phyloP scores from a whole-genome alignment of 1,140 invertebrate species.

The Agrypnia vestita region DNA sequence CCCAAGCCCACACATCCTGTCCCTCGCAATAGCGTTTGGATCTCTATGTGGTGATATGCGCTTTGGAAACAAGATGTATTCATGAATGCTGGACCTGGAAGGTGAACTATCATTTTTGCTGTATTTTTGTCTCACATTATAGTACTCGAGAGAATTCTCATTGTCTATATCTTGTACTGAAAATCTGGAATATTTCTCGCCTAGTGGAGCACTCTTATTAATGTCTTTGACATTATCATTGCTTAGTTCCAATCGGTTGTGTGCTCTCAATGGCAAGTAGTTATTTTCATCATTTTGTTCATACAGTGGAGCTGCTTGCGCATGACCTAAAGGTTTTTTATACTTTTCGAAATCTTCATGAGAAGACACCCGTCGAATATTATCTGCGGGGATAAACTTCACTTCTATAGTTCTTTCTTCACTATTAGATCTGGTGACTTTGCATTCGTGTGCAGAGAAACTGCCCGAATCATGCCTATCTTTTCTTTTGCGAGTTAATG shows the following conservation, averaged over 20 bases:
- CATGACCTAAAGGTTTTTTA: conserved; percentile 65
- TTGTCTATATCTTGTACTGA: conserved; percentile 54
- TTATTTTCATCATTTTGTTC: conserved; percentile 62
- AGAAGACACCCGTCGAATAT: conserved; percentile 77
- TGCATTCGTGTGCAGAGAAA: conserved; percentile 74
- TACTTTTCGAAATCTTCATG: conserved; percentile 75
- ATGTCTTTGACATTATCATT: conserved; percentile 48
- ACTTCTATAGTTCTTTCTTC: conserved; percentile 69
- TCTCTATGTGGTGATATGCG: conserved; percentile 57
- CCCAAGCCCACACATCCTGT: conserved; percentile 4
- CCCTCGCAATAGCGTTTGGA: conserved; percentile 42
- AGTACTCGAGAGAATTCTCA: conserved; percentile 54
- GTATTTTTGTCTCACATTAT: conserved; percentile 52
- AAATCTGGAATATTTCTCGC: conserved; percentile 55
- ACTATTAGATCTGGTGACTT: conserved; percentile 84
- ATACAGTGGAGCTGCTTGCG: conserved; percentile 66
- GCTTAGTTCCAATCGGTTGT: conserved; percentile 18
- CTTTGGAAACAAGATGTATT: conserved; percentile 58
- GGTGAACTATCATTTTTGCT: conserved; percentile 58
- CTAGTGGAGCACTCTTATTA: conserved; percentile 36
- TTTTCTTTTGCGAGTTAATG: conserved; percentile 79
- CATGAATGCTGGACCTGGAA: conserved; percentile 56
- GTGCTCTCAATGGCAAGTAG: conserved; percentile 18
- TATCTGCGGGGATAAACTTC: conserved; percentile 69
- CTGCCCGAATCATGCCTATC: conserved; percentile 81